Evolutionary conservation across 2,888 invertebrate genomes (phyloP), one percentile per base, ranked within the genome.

Genomic region (Agonum fuliginosum): DNA sequence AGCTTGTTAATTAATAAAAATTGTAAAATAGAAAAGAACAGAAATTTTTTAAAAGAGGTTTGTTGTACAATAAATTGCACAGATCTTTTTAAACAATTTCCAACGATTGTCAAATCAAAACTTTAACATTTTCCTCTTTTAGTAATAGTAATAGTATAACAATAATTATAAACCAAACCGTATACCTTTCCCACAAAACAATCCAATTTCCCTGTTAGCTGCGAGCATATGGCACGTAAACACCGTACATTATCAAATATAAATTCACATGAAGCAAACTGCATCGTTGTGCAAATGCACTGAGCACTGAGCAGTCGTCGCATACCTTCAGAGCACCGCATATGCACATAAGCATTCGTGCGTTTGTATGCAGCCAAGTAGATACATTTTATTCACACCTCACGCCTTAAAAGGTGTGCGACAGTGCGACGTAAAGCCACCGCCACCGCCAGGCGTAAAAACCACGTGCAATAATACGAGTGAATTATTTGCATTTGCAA

Each of bases 321-420:
- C 67, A 67, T 67, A 41, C 67, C 67, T n/a, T n/a, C n/a, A n/a
- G n/a, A n/a, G n/a, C n/a, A n/a, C n/a, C n/a, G 20, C 37, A 30
- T 67, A 22, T 67, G 41, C 41, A 8, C 43, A 14, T 69, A 19
- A 27, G 20, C 22, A 24, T 12, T 22, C 20, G 43, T 54, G 37
- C 24, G 72, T 54, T 34, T 54, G 72, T 54, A 72, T 72, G 51
- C 54, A 54, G 17, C 20, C 34, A 62, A 19, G 70, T 70, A 72
- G 72, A 54, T 54, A 54, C 72, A 72, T 54, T 72, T 34, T 62
- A 34, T 74, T 74, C 62, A 58, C 73, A 74, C 74, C 74, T 74
- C 74, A 14, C 43, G 24, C 74, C 74, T 62, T 74, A 74, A 74
- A 74, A 74, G 74, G 74, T 72, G 72, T 48, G 51, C 72, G 41